Evolutionary conservation across 2,797 vertebrate species (phyloP).

Genomic region (Rhinatrema bivittatum): DNA sequence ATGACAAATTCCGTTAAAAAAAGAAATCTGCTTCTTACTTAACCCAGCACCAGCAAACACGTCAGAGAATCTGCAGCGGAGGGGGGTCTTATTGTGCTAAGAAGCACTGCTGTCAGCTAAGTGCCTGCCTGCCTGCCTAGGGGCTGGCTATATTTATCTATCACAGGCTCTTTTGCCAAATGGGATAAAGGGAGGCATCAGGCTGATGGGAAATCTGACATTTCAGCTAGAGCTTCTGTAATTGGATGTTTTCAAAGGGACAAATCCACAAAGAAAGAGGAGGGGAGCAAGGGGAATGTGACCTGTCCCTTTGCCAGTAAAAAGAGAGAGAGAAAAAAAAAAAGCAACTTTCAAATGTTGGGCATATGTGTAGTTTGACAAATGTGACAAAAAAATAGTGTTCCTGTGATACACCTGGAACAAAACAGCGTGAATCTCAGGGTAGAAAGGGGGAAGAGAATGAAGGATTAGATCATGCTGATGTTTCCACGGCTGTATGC

Average conservation of each 20-base stretch:
- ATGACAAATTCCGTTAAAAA: no score
- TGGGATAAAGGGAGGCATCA: conserved; percentile 33
- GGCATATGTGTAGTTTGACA: no score
- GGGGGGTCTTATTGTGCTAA: neutral
- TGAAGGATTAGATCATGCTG: no score
- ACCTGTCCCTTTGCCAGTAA: no score
- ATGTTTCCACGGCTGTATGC: no score
- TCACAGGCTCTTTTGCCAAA: conserved; percentile 10
- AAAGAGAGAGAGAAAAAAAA: no score
- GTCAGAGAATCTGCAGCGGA: neutral
- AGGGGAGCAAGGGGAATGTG: no score
- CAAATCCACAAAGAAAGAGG: conserved; percentile 5
- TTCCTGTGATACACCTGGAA: no score
- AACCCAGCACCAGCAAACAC: conserved; percentile 6
- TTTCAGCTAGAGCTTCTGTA: conserved; percentile 9
- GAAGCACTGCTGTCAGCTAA: neutral
- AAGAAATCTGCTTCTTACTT: conserved; percentile 1
- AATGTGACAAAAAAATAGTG: no score
- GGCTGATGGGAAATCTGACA: conserved; percentile 32
- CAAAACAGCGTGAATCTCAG: no score
- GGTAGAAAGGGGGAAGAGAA: conserved; percentile 1
- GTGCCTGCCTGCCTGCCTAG: conserved; percentile 2
- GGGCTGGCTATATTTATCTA: conserved; percentile 31
- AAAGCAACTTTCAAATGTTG: no score
- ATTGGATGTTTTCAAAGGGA: no score